phyloP scores from a whole-genome alignment of 2,113 vertebrate species.

The Bambusicola thoracicus region DNA sequence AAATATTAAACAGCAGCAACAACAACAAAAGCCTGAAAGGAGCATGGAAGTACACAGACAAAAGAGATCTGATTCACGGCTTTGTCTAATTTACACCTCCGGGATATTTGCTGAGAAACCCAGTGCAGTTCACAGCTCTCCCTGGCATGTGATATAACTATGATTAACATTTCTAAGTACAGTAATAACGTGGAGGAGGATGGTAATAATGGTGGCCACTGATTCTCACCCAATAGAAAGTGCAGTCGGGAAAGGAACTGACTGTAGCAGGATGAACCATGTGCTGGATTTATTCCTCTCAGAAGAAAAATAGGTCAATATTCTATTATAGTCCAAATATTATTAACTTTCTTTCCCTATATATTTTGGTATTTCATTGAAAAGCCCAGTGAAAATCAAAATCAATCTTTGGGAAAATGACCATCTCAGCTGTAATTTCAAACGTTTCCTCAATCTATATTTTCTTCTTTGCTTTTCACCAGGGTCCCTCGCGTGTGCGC shows the following conservation, averaged over 20 bases:
- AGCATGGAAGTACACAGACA: not conserved
- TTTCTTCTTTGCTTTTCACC: not conserved
- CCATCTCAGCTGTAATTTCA: not conserved
- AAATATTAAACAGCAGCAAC: not conserved
- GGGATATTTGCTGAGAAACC: not conserved
- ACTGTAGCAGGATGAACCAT: not conserved
- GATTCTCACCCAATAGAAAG: not conserved
- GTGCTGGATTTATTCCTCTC: constrained; percentile 14
- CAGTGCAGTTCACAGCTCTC: not conserved
- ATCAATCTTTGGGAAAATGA: not conserved
- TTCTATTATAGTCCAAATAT: not conserved
- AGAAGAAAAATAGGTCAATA: constrained; percentile 44
- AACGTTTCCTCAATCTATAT: not conserved
- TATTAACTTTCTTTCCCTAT: constrained; percentile 10
- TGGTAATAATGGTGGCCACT: not conserved
- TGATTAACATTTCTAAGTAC: not conserved
- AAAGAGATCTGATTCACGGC: not conserved
- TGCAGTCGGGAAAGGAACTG: not conserved
- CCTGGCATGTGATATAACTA: not conserved
- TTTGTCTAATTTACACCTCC: not conserved
- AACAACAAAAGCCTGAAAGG: not conserved
- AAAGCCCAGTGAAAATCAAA: not conserved
- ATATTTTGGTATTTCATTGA: constrained; percentile 13
- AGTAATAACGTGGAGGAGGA: not conserved
- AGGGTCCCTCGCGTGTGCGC: fast-evolving